Evolutionary conservation across 2,888 invertebrate genomes (phyloP), one percentile per base, ranked within the genome.

Genomic region (Eurytoma californica): DNA sequence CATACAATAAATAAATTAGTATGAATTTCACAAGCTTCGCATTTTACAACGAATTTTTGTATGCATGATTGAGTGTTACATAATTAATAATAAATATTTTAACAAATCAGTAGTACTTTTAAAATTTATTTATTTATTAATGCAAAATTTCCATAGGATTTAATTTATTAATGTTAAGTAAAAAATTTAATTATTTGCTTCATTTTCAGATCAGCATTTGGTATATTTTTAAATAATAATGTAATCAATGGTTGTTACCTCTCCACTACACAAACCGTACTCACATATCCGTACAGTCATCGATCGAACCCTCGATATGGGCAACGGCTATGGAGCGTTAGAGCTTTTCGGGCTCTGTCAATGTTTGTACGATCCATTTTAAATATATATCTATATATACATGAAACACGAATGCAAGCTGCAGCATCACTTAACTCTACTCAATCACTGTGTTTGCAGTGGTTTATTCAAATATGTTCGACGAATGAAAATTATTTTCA

Each of bases 311-410:
- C 58, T 75, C 67, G 39, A 75, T 53, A 51, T 28, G 69, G 20
- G 58, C 16, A 14, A 51, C 13, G 47, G 72, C 53, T 51, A 18
- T 14, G 5, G 0, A 53, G 53, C n/a, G 53, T n/a, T 53, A n/a
- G 9, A 24, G 28, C 28, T 13, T 49, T 49, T 72, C 53, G 47
- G 30, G 18, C 61, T 60, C 28, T 51, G 67, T 67, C 58, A 68
- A 68, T 75, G 58, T 75, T 75, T 75, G 53, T 53, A 53, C 68
- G 61, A 60, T 75, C 51, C 53, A 68, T 75, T 75, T 75, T 39
- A 39, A 39, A 39, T 39, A 47, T 68, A 67, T 3, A 65, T 16
- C 18, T n/a, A 67, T 4, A 55, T 61, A 51, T 49, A 47, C 63
- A 13, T 39, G 28, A 53, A 72, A 51, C 47, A 39, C 49, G 47